phyloP scores from a whole-genome alignment of 2,888 invertebrate species.

The Nipponacmea schrenckii region DNA sequence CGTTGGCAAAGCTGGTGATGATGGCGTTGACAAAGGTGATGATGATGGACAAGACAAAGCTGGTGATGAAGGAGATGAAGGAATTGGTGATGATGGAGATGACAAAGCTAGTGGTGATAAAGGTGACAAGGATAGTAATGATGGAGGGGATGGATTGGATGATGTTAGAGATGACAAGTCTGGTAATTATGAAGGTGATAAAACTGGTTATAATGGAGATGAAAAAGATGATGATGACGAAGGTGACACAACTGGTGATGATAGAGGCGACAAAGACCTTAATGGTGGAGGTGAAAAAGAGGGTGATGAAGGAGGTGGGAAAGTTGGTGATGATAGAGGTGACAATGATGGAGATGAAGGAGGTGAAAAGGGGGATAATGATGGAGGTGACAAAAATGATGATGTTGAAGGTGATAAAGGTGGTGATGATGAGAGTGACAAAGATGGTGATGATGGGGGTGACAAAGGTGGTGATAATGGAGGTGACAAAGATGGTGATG shows the following conservation, averaged over 20 bases:
- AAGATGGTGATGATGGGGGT: too few species aligned
- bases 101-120: constrained; percentile 5
- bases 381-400: too few species aligned
- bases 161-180: not conserved
- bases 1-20: not conserved
- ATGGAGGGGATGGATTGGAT: not conserved
- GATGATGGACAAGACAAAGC: not conserved
- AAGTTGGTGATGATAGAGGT: not conserved
- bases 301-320: not conserved
- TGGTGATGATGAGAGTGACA: too few species aligned
- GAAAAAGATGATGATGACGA: too few species aligned
- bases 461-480: too few species aligned
- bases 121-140: not conserved
- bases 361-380: too few species aligned
- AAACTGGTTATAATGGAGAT: too few species aligned
- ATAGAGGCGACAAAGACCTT: not conserved
- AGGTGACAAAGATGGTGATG: constrained; percentile 3
- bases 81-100: not conserved
- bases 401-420: too few species aligned
- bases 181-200: not conserved
- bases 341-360: not conserved
- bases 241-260: too few species aligned
- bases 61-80: not conserved
- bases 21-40: too few species aligned
- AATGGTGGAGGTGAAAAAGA: not conserved